phyloP scores from a whole-genome alignment of 2,113 vertebrate genomes.

The Atherinomorus stipes region DNA sequence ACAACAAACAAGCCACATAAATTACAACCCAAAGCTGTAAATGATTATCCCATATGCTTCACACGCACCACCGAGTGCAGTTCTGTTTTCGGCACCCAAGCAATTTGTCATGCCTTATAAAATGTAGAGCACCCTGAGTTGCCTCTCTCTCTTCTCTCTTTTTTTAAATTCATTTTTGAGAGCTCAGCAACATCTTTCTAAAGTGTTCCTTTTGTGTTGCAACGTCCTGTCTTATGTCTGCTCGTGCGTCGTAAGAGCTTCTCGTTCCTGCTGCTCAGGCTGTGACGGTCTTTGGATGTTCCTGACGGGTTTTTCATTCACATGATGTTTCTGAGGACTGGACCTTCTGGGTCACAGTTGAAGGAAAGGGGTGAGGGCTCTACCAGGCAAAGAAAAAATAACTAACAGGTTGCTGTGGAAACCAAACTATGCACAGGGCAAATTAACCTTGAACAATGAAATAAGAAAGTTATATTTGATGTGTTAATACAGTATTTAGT shows the following conservation, averaged over 20 bases:
- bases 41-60: slow-evolving; percentile 58
- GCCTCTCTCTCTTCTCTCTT: slow-evolving; percentile 27
- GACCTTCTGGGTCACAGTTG: slow-evolving; percentile 36
- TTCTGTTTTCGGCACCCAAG: slow-evolving; percentile 33
- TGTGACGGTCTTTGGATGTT: slow-evolving; percentile 33
- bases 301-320: slow-evolving; percentile 55
- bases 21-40: slow-evolving; percentile 55
- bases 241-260: background rate
- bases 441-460: slow-evolving; percentile 12
- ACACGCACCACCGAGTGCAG: slow-evolving; percentile 31
- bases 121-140: slow-evolving; percentile 28
- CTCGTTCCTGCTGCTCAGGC: slow-evolving; percentile 16
- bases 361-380: slow-evolving; percentile 38
- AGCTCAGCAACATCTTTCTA: slow-evolving; percentile 40
- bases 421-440: slow-evolving; percentile 40
- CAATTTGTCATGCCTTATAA: slow-evolving; percentile 60
- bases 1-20: slow-evolving; percentile 47
- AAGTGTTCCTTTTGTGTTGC: slow-evolving; percentile 42
- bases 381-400: slow-evolving; percentile 43
- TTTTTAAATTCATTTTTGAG: slow-evolving; percentile 15
- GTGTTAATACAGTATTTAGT: slow-evolving; percentile 24
- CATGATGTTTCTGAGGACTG: slow-evolving; percentile 37
- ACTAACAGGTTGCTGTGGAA: slow-evolving; percentile 58
- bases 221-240: slow-evolving; percentile 37
- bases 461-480: slow-evolving; percentile 2